phyloP scores from a whole-genome alignment of 2,888 invertebrate genomes.

The Molanna angustata region DNA sequence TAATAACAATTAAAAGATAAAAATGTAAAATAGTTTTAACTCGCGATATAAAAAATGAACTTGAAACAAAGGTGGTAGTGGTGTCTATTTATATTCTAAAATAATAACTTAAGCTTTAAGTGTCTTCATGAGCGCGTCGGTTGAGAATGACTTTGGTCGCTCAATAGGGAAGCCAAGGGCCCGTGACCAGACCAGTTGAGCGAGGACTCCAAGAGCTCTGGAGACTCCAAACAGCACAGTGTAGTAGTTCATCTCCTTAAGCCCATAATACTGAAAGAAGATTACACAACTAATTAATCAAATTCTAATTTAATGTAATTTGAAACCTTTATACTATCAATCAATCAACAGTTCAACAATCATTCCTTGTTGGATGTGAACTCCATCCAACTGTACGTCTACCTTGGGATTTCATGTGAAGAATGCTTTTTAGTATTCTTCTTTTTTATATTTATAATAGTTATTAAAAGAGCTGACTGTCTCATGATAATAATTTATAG shows the following conservation, averaged over 20 bases:
- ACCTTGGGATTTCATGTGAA: too few species aligned
- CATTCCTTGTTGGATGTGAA: neutral
- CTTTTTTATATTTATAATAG: too few species aligned
- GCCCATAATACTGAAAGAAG: slow-evolving; percentile 73
- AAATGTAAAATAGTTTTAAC: neutral
- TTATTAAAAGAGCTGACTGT: too few species aligned
- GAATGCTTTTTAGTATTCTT: too few species aligned
- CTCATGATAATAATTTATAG: too few species aligned
- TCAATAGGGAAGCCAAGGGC: slow-evolving; percentile 84
- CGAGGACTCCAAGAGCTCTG: slow-evolving; percentile 79
- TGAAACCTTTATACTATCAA: neutral
- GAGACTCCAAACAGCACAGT: slow-evolving; percentile 92
- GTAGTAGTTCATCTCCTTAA: slow-evolving; percentile 92
- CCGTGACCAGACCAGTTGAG: slow-evolving; percentile 83
- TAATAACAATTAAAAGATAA: neutral
- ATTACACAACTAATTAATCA: slow-evolving; percentile 8
- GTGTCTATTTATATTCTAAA: neutral
- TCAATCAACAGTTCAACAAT: neutral
- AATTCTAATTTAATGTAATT: neutral
- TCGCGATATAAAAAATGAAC: neutral
- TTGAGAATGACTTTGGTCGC: slow-evolving; percentile 83
- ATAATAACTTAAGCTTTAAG: slow-evolving; percentile 32
- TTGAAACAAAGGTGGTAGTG: neutral
- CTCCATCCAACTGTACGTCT: too few species aligned
- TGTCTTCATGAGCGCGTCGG: slow-evolving; percentile 53